Evolutionary conservation across 2,888 invertebrate genomes (phyloP).

Genomic region (Drosophila melanosoma): DNA sequence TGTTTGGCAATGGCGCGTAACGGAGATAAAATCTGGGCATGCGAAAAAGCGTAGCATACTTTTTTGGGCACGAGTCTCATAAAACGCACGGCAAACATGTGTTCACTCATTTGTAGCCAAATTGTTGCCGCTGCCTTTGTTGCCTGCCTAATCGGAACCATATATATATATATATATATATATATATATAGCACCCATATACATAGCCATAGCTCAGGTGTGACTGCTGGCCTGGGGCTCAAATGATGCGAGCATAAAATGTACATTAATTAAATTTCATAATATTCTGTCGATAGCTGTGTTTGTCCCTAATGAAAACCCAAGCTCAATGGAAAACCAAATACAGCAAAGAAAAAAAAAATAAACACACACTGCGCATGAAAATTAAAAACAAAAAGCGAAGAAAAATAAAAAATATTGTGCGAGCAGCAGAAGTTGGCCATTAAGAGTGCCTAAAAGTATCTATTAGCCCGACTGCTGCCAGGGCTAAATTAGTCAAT

Average conservation of each 20-base stretch:
- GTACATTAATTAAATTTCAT: constrained; percentile 68
- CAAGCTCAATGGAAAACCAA: constrained; percentile 7
- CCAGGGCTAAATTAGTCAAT: constrained; percentile 72
- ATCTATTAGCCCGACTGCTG: constrained; percentile 66
- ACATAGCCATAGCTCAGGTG: constrained; percentile 33
- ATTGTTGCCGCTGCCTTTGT: constrained; percentile 28
- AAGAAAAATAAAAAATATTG: constrained; percentile 1
- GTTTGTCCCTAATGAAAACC: constrained; percentile 31
- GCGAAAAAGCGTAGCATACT: constrained; percentile 60
- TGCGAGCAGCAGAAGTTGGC: constrained; percentile 49
- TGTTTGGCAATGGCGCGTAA: constrained; percentile 60
- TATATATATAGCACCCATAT: too few species aligned
- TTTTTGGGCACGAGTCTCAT: constrained; percentile 54
- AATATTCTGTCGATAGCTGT: constrained; percentile 39
- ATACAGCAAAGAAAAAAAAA: constrained; percentile 5
- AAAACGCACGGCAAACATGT: constrained; percentile 63
- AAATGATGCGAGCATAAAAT: constrained; percentile 58
- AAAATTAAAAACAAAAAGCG: not conserved
- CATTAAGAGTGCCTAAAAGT: constrained; percentile 67
- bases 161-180: constrained; percentile 30
- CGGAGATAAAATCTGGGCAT: constrained; percentile 67
- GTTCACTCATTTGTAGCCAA: constrained; percentile 69
- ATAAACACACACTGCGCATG: not conserved
- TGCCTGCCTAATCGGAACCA: constrained; percentile 50
- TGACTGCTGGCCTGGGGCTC: not conserved